Base-by-base conservation (phyloP, 2,113 vertebrate species). In the Carassius auratus region DNA sequence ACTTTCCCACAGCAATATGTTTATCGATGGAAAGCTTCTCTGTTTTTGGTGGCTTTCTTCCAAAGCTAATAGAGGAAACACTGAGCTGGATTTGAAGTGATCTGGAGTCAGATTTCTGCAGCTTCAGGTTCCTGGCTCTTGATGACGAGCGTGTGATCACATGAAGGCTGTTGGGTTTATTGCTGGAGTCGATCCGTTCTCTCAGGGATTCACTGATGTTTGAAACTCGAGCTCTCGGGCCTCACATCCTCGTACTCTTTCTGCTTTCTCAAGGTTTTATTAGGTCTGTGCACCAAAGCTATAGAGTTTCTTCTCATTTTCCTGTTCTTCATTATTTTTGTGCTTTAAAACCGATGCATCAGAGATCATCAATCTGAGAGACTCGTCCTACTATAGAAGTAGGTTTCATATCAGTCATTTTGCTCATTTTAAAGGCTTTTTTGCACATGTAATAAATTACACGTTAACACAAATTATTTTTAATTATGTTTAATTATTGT, bases 161-260 rank as follows among this genome's bases (percentile, higher is more conserved):
- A 13, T 48, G 48, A 48, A 48, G 48, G 48, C 48, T 48, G 48
- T 48, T 48, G 55, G 55, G 5, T 59, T 74, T 45, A 61, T 73
- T 26, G 69, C 68, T 75, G 83, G 30, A 76, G 55, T 9, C 30
- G 68, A 84, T 76, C 50, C 13, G 52, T 26, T 30, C 69, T 4
- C 82, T 74, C 68, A 30, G 33, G 78, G 78, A 81, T 30, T 81
- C 59, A 17, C 59, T 48, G 38, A n/a, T 14, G 33, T 26, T 12
- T 78, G 52, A 59, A 78, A 59, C 76, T 59, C 55, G 7, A 57
- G 55, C 55, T 57, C 55, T 57, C 17, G 30, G 77, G 61, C 3
- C 36, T 66, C 78, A 30, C 61, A 12, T 81, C 42, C 78, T 59
- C 8, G 38, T 76, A 14, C 55, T 61, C 8, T 71, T 10, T 26